Conservation (phyloP, 1,140 invertebrate species). For the Pseudomyrmex cubaensis region DNA sequence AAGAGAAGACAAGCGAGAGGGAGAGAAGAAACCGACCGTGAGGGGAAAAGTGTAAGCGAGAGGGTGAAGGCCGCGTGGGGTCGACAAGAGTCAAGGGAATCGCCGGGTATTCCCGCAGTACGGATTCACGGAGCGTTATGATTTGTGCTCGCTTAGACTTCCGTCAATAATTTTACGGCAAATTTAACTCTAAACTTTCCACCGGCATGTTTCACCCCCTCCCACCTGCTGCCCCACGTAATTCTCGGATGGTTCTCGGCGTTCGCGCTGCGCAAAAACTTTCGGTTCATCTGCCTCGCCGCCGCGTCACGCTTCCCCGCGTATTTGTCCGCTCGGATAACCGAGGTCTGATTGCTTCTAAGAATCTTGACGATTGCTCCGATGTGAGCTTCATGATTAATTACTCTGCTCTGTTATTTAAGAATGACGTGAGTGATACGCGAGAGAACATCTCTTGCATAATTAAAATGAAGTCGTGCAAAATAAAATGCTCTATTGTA, state of each 20-base stretch:
- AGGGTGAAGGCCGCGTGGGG: conserved; percentile 18
- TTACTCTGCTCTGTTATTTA: not conserved
- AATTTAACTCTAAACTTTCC: conserved; percentile 81
- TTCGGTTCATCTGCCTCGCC: conserved; percentile 64
- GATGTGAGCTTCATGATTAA: conserved; percentile 8
- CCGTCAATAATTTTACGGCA: conserved; percentile 85
- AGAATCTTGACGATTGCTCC: conserved; percentile 1
- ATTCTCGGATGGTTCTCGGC: conserved; percentile 57
- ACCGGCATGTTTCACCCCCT: conserved; percentile 33
- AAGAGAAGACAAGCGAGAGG: conserved; percentile 2
- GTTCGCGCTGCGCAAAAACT: conserved; percentile 62
- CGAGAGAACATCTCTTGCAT: not conserved
- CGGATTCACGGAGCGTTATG: conserved; percentile 84
- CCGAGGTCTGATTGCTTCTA: conserved; percentile 1
- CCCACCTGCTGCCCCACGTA: conserved; percentile 36
- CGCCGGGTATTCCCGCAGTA: conserved; percentile 69
- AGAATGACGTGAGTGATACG: too few species aligned
- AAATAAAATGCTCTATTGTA: not conserved
- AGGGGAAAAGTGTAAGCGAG: conserved; percentile 20
- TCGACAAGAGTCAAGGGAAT: conserved; percentile 44
- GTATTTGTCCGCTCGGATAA: conserved; percentile 39
- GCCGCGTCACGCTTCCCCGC: conserved; percentile 13
- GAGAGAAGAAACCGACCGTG: conserved; percentile 9
- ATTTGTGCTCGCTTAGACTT: conserved; percentile 81
- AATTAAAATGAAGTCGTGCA: not conserved